phyloP scores from a whole-genome alignment of 2,797 vertebrate genomes.

The Pantherophis vulpinus region DNA sequence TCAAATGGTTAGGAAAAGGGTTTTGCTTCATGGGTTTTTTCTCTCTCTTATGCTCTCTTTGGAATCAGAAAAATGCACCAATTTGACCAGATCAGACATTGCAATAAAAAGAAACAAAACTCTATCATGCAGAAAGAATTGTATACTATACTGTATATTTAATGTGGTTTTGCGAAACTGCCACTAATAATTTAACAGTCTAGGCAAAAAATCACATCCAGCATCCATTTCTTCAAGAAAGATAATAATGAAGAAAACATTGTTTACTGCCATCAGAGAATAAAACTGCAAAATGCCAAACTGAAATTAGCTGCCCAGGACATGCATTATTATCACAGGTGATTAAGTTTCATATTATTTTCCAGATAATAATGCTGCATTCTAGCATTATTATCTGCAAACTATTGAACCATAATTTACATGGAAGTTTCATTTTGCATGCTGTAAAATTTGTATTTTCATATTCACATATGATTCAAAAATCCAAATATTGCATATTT shows the following conservation, averaged over 20 bases:
- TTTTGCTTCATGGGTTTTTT: not conserved
- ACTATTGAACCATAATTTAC: slow-evolving; percentile 12
- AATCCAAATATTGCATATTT: not conserved
- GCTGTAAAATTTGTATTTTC: not conserved
- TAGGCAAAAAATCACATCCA: slow-evolving; percentile 18
- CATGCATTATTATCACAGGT: slow-evolving; percentile 3
- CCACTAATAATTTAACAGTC: slow-evolving; percentile 16
- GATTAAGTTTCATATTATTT: slow-evolving; percentile 23
- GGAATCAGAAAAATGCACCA: not conserved
- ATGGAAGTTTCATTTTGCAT: slow-evolving; percentile 8
- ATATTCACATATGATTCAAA: not conserved
- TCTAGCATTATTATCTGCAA: not conserved
- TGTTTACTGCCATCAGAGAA: slow-evolving; percentile 8
- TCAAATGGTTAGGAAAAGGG: not conserved
- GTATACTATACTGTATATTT: slow-evolving; percentile 21
- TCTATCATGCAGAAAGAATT: not conserved
- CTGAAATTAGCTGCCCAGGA: slow-evolving; percentile 21
- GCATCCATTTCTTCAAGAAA: slow-evolving; percentile 2
- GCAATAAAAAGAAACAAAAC: not conserved
- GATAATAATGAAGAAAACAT: slow-evolving; percentile 26
- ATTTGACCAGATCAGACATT: not conserved
- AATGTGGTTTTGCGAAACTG: slow-evolving; percentile 7
- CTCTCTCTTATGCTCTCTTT: not conserved
- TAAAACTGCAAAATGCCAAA: slow-evolving; percentile 13
- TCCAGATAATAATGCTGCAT: not conserved